Evolutionary conservation across 2,888 invertebrate genomes (phyloP).

Genomic region (Pyrrhia umbra): DNA sequence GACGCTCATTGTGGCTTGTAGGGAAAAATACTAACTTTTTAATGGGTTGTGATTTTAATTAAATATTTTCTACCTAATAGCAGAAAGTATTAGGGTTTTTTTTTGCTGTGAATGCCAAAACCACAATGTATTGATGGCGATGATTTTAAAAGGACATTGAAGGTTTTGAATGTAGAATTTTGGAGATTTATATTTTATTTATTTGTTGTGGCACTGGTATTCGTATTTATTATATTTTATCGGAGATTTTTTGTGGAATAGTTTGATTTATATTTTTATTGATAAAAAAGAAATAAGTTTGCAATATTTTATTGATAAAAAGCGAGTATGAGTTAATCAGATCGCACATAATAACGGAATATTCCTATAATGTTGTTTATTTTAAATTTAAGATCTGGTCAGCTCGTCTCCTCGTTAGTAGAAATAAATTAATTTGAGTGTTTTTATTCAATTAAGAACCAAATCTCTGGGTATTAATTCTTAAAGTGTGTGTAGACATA

Average conservation of each 20-base stretch:
- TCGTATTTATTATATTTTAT: neutral
- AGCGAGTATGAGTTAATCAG: slow-evolving; percentile 2
- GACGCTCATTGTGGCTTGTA: slow-evolving; percentile 23
- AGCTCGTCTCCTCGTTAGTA: slow-evolving; percentile 2
- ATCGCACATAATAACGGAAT: neutral
- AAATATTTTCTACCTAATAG: slow-evolving; percentile 1
- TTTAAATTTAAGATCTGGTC: neutral
- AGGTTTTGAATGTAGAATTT: neutral
- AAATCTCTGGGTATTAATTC: slow-evolving; percentile 23
- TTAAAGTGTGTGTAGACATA: slow-evolving; percentile 36
- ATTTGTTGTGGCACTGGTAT: slow-evolving; percentile 18
- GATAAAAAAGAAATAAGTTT: neutral
- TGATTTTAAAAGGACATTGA: neutral
- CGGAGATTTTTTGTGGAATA: slow-evolving; percentile 10
- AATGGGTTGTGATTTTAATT: slow-evolving; percentile 23
- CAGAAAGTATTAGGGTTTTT: slow-evolving; percentile 6
- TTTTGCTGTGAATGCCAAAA: slow-evolving; percentile 14
- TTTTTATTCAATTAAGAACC: neutral
- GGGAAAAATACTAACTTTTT: slow-evolving; percentile 17
- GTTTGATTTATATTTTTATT: neutral
- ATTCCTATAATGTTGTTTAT: neutral
- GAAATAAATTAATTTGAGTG: neutral
- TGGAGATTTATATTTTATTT: neutral
- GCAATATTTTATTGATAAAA: neutral
- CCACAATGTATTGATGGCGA: neutral